Percentiles rank a stretch among this genome's conserved stretches.
Conservation (phyloP, 2,113 vertebrate genomes). For the Loxodonta africana region DNA sequence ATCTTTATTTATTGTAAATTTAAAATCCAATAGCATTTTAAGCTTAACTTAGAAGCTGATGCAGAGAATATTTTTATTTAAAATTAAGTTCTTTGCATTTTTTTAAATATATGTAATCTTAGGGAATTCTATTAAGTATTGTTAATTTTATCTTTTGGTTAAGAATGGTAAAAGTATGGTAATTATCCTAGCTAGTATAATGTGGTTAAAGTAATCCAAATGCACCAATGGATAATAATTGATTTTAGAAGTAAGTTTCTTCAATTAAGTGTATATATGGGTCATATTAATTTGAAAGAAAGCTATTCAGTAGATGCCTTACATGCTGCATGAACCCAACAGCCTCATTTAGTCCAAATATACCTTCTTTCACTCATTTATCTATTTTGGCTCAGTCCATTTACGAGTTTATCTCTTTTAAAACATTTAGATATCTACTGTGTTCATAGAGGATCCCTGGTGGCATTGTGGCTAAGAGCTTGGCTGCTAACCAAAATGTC, state of each 20-base stretch:
- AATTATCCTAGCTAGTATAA: background rate
- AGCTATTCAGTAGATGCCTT: background rate
- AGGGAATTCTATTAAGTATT: background rate
- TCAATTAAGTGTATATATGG: background rate
- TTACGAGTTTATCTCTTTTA: background rate
- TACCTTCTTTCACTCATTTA: background rate
- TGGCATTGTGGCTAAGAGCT: too few species aligned
- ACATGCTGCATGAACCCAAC: background rate
- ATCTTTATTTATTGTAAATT: background rate
- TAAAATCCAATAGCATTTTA: background rate
- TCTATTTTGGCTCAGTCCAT: background rate
- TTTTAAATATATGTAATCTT: background rate
- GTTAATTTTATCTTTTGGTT: background rate
- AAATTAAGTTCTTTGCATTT: background rate
- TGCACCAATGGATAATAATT: background rate
- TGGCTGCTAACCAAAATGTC: too few species aligned
- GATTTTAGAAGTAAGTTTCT: background rate
- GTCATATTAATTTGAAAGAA: background rate
- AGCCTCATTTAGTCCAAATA: background rate
- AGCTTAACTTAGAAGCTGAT: background rate
- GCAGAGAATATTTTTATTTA: background rate
- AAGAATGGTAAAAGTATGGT: background rate
- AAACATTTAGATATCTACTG: background rate
- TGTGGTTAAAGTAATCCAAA: background rate
- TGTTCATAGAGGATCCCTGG: background rate